Percentiles rank a stretch among this genome's conserved stretches.
Conservation (phyloP, 2,113 vertebrate species). For the Calyptomena viridis region DNA sequence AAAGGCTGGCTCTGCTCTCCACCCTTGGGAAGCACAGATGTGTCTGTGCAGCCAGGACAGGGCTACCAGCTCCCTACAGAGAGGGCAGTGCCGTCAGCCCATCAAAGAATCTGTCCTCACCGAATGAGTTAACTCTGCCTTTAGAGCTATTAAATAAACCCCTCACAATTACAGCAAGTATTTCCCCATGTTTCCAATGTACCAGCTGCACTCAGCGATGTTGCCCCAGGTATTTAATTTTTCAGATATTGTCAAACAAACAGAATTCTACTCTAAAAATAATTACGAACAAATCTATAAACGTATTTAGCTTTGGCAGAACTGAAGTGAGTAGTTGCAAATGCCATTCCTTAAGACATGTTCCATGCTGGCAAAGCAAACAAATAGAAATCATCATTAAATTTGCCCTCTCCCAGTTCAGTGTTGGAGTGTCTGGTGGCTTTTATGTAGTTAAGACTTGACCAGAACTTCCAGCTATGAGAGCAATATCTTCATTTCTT, state of each 20-base stretch:
- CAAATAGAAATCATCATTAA: not conserved
- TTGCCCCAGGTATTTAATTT: slow-evolving; percentile 57
- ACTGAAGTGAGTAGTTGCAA: not conserved
- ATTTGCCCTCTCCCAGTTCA: not conserved
- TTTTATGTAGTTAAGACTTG: not conserved
- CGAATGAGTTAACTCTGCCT: not conserved
- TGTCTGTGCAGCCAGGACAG: not conserved
- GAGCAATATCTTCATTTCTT: not conserved
- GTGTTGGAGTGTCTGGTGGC: not conserved
- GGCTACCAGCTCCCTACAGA: not conserved
- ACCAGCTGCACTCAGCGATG: not conserved
- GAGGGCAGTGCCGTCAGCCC: not conserved
- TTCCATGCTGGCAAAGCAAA: not conserved
- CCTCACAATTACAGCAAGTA: not conserved
- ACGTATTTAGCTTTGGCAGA: slow-evolving; percentile 29
- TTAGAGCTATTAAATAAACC: not conserved
- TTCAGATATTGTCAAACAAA: slow-evolving; percentile 57
- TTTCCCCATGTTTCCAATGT: not conserved
- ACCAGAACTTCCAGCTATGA: not conserved
- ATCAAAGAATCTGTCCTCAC: not conserved
- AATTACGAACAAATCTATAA: slow-evolving; percentile 50
- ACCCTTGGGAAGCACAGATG: not conserved
- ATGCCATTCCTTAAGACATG: not conserved
- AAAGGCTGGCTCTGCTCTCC: no score
- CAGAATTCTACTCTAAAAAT: slow-evolving; percentile 59